These are phyloP conservation scores for Mimachlamys varia DNA, from an alignment of 2,888 invertebrate genomes.

Conservation along the genomic window DNA sequence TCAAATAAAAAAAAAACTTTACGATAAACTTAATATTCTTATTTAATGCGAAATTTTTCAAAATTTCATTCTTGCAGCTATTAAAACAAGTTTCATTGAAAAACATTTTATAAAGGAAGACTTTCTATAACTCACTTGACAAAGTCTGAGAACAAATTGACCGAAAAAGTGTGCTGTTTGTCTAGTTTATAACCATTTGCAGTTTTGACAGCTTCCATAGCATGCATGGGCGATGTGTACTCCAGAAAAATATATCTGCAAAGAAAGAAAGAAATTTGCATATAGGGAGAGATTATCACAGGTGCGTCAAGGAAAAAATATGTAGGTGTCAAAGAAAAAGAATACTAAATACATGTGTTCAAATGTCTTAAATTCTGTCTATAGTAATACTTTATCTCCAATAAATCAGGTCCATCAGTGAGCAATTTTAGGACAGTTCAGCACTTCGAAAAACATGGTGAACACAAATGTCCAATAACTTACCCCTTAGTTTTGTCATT, in stretches of 20 bases:
- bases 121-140: slow-evolving; percentile 87
- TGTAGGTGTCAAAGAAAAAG: too few relatives aligned
- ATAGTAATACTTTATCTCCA: not conserved
- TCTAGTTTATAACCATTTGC: slow-evolving; percentile 97
- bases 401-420: not conserved
- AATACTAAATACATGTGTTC: not conserved
- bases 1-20: not conserved
- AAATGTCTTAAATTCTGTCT: not conserved
- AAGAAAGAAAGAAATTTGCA: slow-evolving; percentile 44
- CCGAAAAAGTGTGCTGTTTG: slow-evolving; percentile 95
- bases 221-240: slow-evolving; percentile 91
- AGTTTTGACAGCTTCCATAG: slow-evolving; percentile 93
- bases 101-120: not conserved
- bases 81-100: not conserved
- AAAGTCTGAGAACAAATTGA: slow-evolving; percentile 97
- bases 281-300: not conserved
- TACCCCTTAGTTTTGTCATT: slow-evolving; percentile 93
- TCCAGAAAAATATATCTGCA: slow-evolving; percentile 93
- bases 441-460: not conserved
- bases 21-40: slow-evolving; percentile 78
- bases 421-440: not conserved
- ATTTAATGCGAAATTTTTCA: not conserved
- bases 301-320: too few relatives aligned
- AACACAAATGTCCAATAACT: slow-evolving; percentile 41
- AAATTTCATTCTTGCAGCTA: not conserved